phyloP scores from a whole-genome alignment of 2,797 vertebrate genomes.

The Diplodus sargus region DNA sequence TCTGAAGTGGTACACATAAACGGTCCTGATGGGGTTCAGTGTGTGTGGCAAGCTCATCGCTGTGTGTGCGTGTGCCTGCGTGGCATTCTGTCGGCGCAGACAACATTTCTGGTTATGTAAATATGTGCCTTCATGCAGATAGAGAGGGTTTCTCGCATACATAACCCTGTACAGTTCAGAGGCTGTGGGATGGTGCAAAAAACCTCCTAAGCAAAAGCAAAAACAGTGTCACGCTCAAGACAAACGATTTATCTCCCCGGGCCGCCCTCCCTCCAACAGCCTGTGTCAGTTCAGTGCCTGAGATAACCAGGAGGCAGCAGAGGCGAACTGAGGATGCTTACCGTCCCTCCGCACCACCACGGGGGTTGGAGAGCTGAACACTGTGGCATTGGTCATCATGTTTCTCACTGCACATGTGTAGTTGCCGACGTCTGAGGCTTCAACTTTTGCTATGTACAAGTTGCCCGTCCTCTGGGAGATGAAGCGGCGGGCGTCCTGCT shows the following conservation, averaged over 20 bases:
- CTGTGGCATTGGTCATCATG: constrained; percentile 88
- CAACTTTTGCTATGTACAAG: constrained; percentile 93
- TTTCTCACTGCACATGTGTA: constrained; percentile 94
- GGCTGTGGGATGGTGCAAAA: constrained; percentile 44
- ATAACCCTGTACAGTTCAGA: constrained; percentile 57
- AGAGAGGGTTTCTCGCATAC: constrained; percentile 46
- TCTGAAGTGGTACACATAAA: constrained; percentile 60
- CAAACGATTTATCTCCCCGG: constrained; percentile 68
- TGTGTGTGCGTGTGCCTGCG: constrained; percentile 18
- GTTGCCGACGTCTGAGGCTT: constrained; percentile 90
- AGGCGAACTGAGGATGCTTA: constrained; percentile 74
- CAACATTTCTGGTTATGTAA: constrained; percentile 62
- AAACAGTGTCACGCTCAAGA: constrained; percentile 68
- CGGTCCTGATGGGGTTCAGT: constrained; percentile 49
- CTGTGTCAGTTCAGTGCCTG: constrained; percentile 39
- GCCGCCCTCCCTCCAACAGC: constrained; percentile 28
- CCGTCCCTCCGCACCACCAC: constrained; percentile 91
- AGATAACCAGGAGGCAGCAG: constrained; percentile 51
- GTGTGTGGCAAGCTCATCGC: constrained; percentile 44
- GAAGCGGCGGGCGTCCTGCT: constrained; percentile 92
- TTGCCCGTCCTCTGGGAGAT: constrained; percentile 94
- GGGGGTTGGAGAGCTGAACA: constrained; percentile 91
- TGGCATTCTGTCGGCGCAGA: constrained; percentile 24
- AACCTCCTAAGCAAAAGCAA: constrained; percentile 54
- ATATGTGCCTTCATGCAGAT: constrained; percentile 62